Evolutionary conservation across 2,888 invertebrate species (phyloP).

Genomic region (Drosophila lutescens): DNA sequence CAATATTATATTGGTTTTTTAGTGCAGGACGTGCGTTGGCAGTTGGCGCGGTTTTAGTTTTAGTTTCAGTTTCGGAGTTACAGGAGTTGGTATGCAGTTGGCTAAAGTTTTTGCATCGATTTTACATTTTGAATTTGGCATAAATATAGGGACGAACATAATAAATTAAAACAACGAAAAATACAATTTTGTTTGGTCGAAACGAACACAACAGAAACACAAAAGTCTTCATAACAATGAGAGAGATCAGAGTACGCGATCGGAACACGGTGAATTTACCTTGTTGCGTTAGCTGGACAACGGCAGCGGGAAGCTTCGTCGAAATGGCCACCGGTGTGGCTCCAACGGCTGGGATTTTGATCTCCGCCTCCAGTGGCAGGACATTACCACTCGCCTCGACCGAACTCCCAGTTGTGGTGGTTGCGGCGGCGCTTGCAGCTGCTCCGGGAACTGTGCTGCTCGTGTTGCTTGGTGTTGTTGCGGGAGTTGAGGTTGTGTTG

Average conservation of each 20-base stretch:
- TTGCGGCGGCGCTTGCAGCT: constrained; percentile 33
- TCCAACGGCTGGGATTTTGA: constrained; percentile 87
- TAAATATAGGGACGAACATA: constrained; percentile 45
- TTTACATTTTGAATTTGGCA: constrained; percentile 43
- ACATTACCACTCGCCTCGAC: constrained; percentile 68
- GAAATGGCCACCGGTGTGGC: constrained; percentile 87
- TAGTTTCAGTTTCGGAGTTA: constrained; percentile 20
- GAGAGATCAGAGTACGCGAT: constrained; percentile 9
- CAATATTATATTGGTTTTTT: constrained; percentile 19
- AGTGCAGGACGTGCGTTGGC: constrained; percentile 36
- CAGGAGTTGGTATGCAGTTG: constrained; percentile 57
- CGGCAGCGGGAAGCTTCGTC: constrained; percentile 87
- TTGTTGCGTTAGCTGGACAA: constrained; percentile 87
- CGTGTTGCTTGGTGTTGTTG: constrained; percentile 27
- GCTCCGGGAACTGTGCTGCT: constrained; percentile 3
- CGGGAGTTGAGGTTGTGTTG: constrained; percentile 27
- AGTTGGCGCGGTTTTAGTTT: constrained; percentile 45
- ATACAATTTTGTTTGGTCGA: constrained; percentile 26
- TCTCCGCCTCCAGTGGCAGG: constrained; percentile 85
- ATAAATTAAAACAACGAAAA: constrained; percentile 15
- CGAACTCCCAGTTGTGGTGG: constrained; percentile 40
- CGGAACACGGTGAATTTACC: constrained; percentile 82
- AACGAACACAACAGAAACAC: constrained; percentile 59
- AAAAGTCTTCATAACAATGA: constrained; percentile 30
- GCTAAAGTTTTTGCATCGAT: constrained; percentile 35